A percentile compares a stretch with the other conserved stretches of the same genome.
These are phyloP conservation scores for Ploceus nigricollis DNA, from an alignment of 2,113 vertebrate genomes.

Conservation along the genomic window DNA sequence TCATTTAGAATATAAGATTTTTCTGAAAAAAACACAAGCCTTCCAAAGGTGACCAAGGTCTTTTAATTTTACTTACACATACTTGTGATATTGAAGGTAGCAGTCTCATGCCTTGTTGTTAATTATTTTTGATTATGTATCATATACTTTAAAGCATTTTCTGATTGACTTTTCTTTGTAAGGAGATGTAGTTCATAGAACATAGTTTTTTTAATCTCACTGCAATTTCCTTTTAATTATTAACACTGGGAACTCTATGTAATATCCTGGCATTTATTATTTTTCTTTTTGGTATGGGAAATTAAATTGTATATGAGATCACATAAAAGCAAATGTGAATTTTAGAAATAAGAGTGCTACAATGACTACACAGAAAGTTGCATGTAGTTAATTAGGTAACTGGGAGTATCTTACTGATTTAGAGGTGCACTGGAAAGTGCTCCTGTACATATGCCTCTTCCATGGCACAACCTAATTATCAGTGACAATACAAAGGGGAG, in stretches of 20 bases:
- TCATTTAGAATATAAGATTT: neutral
- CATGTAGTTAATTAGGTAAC: neutral
- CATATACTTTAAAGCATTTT: neutral
- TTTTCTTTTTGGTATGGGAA: neutral
- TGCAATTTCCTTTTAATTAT: conserved; percentile 23
- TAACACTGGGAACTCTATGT: neutral
- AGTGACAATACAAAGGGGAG: neutral
- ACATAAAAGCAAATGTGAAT: neutral
- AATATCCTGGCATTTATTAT: conserved; percentile 13
- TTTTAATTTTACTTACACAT: neutral
- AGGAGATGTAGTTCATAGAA: neutral
- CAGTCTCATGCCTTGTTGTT: neutral
- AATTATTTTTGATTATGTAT: neutral
- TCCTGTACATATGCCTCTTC: neutral
- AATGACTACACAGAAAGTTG: neutral
- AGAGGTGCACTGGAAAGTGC: neutral
- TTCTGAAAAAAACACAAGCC: neutral
- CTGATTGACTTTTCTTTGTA: neutral
- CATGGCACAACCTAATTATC: neutral
- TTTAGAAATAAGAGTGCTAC: neutral
- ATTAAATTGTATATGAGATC: conserved; percentile 1
- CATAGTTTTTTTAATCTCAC: neutral
- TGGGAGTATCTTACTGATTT: neutral
- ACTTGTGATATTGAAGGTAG: neutral
- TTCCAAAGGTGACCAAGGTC: neutral